These are phyloP conservation scores for Stomorhina lunata DNA, from an alignment of 2,888 invertebrate genomes.

Conservation along the genomic window DNA sequence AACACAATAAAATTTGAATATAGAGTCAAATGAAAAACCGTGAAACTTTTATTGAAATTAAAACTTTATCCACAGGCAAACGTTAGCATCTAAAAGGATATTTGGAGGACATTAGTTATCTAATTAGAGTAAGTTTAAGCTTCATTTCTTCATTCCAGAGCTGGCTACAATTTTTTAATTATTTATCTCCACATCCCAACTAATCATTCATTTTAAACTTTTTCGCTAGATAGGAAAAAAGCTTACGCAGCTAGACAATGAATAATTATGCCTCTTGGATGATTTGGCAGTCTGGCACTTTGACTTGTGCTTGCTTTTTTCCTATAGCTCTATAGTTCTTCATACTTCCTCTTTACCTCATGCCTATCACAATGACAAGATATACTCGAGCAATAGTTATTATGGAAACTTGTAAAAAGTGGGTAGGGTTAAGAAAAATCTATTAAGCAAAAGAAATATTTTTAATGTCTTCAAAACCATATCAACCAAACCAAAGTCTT, in stretches of 20 bases:
- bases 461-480: constrained; percentile 16
- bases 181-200: constrained; percentile 45
- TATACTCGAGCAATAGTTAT: constrained; percentile 10
- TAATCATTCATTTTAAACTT: constrained; percentile 53
- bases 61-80: neutral
- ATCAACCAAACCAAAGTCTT: neutral
- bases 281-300: constrained; percentile 10
- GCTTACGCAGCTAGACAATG: neutral
- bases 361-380: constrained; percentile 59
- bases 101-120: constrained; percentile 16
- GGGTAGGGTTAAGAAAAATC: neutral
- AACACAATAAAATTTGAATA: too few species aligned
- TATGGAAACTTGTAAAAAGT: neutral
- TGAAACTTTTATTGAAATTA: constrained; percentile 2
- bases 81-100: neutral
- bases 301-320: constrained; percentile 13
- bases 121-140: constrained; percentile 47
- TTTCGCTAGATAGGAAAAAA: constrained; percentile 7
- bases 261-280: constrained; percentile 32
- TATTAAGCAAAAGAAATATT: too few species aligned
- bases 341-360: neutral
- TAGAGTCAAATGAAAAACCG: neutral
- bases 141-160: neutral
- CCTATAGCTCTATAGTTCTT: neutral
- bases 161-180: too few species aligned